These are phyloP conservation scores for Speoplatyrhinus poulsoni DNA, from an alignment of 2,113 vertebrate species.

Conservation along the genomic window DNA sequence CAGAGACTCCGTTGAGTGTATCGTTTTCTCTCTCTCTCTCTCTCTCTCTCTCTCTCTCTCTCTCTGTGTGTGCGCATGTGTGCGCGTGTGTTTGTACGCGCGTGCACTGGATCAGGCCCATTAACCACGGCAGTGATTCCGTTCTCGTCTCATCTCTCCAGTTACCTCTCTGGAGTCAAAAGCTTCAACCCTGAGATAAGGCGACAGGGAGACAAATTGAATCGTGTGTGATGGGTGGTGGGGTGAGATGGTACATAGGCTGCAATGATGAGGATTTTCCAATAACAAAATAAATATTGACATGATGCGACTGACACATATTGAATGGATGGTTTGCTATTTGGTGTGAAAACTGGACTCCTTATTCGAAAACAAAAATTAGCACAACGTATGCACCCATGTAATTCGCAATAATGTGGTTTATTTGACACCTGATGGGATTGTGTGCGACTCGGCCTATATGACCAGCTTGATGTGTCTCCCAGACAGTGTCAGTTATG, in stretches of 20 bases:
- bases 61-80: slow-evolving; percentile 18
- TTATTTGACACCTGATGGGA: no score
- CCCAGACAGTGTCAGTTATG: no score
- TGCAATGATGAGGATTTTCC: background rate
- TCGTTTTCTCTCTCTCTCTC: no score
- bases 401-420: no score
- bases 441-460: no score
- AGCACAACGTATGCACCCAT: no score
- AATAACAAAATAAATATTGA: slow-evolving; percentile 23
- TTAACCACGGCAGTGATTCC: slow-evolving; percentile 71
- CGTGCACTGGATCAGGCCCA: slow-evolving; percentile 60
- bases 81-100: slow-evolving; percentile 22
- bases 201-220: slow-evolving; percentile 66
- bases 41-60: no score
- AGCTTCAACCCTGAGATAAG: slow-evolving; percentile 66
- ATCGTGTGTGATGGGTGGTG: slow-evolving; percentile 48
- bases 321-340: background rate
- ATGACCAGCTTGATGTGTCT: no score
- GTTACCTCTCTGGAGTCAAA: slow-evolving; percentile 66
- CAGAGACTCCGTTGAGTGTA: no score
- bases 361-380: no score
- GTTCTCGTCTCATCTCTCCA: slow-evolving; percentile 66
- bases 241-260: slow-evolving; percentile 3
- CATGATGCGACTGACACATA: slow-evolving; percentile 7
- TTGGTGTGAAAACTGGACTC: no score